Conservation (phyloP, 2,888 invertebrate genomes). For the Eremobia ochroleuca region DNA sequence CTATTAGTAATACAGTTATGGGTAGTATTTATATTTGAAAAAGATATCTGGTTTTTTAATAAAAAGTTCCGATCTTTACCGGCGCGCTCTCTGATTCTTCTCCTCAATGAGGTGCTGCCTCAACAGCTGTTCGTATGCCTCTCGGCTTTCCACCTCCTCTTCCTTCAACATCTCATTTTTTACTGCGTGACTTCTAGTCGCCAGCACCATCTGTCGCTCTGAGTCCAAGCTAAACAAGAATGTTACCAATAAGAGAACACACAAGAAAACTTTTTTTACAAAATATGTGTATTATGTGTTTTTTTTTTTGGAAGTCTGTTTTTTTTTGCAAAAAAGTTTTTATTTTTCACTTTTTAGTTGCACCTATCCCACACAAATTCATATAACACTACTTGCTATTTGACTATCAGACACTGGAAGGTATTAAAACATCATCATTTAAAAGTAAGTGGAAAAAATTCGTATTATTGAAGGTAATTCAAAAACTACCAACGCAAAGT, state of each 20-base stretch:
- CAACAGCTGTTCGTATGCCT: conserved; percentile 85
- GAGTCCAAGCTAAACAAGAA: conserved; percentile 81
- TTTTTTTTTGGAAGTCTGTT: no score
- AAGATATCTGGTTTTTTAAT: neutral
- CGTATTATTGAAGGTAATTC: no score
- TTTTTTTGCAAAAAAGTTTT: no score
- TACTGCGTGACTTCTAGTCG: conserved; percentile 85
- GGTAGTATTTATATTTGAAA: neutral
- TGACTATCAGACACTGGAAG: no score
- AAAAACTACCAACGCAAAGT: no score
- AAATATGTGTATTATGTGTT: no score
- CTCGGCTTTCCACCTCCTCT: conserved; percentile 84
- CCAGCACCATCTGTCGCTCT: conserved; percentile 90
- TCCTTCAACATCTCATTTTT: conserved; percentile 88
- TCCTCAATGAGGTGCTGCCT: conserved; percentile 88
- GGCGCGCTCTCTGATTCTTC: conserved; percentile 88
- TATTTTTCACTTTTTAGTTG: no score
- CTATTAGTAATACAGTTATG: neutral
- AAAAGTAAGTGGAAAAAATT: no score
- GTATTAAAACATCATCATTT: no score
- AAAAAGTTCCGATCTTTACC: conserved; percentile 70
- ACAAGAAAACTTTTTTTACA: no score
- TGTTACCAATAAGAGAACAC: neutral
- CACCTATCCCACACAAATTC: no score
- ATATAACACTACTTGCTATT: no score